A percentile compares a stretch with the other conserved stretches of the same genome.
Evolutionary conservation across 2,113 vertebrate species (phyloP).

Genomic region (Malurus elegans): DNA sequence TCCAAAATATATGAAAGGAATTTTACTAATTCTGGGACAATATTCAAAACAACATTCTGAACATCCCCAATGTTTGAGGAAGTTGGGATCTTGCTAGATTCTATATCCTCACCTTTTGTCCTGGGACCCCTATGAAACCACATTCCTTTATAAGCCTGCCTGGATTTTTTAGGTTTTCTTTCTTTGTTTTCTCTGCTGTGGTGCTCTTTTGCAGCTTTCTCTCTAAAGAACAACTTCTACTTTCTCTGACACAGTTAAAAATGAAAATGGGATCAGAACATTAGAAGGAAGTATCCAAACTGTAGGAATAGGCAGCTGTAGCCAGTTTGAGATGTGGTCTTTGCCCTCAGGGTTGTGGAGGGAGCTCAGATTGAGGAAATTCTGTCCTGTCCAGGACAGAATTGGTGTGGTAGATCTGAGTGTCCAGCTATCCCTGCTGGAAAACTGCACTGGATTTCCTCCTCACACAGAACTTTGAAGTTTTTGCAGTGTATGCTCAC

Average conservation of each 20-base stretch:
- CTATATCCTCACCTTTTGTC: not conserved
- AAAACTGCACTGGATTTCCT: not conserved
- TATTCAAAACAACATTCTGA: not conserved
- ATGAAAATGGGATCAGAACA: not conserved
- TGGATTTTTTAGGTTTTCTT: not conserved
- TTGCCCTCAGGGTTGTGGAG: not conserved
- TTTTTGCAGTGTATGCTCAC: not conserved
- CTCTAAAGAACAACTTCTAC: not conserved
- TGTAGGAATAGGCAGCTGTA: not conserved
- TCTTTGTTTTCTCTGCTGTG: not conserved
- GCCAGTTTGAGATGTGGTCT: not conserved
- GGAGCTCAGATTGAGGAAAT: not conserved
- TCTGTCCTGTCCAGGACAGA: not conserved
- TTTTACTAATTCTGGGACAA: not conserved
- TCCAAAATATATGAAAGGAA: not conserved
- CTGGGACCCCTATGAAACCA: not conserved
- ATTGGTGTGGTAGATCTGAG: not conserved
- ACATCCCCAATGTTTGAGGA: not conserved
- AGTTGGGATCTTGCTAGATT: not conserved
- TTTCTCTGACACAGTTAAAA: not conserved
- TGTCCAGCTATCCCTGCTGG: not conserved
- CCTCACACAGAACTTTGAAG: not conserved
- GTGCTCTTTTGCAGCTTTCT: not conserved
- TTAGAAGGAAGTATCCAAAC: not conserved
- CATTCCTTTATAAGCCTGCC: not conserved